phyloP scores from a whole-genome alignment of 2,888 invertebrate species.

The Hedychridium roseum region DNA sequence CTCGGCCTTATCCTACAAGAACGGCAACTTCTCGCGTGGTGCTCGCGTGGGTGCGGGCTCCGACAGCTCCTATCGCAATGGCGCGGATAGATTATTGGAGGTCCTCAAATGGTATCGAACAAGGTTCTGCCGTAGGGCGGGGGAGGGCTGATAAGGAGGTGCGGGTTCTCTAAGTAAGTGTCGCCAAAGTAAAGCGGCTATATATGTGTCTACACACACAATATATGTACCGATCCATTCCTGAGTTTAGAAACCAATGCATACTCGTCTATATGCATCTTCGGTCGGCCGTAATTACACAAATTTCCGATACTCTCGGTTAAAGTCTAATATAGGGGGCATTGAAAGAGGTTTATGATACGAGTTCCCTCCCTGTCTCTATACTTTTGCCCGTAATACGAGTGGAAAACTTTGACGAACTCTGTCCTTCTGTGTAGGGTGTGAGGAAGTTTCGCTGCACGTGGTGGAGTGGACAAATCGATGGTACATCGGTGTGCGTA shows the following conservation, averaged over 20 bases:
- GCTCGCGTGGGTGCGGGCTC: slow-evolving; percentile 50
- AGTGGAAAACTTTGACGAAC: too few species aligned
- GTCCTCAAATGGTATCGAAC: slow-evolving; percentile 58
- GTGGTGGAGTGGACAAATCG: not conserved
- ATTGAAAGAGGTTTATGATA: too few species aligned
- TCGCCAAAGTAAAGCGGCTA: slow-evolving; percentile 23
- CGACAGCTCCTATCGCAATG: slow-evolving; percentile 55
- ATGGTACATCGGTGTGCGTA: not conserved
- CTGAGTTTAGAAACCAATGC: too few species aligned
- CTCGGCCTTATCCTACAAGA: slow-evolving; percentile 29
- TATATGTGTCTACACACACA: too few species aligned
- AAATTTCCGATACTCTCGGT: too few species aligned
- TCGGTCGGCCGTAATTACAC: too few species aligned
- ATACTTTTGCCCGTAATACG: too few species aligned
- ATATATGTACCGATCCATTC: too few species aligned
- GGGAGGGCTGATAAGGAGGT: slow-evolving; percentile 44
- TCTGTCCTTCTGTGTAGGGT: too few species aligned
- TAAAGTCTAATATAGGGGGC: too few species aligned
- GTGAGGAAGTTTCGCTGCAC: not conserved
- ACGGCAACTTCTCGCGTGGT: slow-evolving; percentile 25
- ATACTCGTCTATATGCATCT: too few species aligned
- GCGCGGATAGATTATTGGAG: slow-evolving; percentile 55
- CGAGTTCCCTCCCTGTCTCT: too few species aligned
- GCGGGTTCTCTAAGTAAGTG: slow-evolving; percentile 35
- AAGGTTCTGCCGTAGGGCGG: slow-evolving; percentile 32